Evolutionary conservation across 2,888 invertebrate genomes (phyloP).

Genomic region (Barypeithes pellucidus): DNA sequence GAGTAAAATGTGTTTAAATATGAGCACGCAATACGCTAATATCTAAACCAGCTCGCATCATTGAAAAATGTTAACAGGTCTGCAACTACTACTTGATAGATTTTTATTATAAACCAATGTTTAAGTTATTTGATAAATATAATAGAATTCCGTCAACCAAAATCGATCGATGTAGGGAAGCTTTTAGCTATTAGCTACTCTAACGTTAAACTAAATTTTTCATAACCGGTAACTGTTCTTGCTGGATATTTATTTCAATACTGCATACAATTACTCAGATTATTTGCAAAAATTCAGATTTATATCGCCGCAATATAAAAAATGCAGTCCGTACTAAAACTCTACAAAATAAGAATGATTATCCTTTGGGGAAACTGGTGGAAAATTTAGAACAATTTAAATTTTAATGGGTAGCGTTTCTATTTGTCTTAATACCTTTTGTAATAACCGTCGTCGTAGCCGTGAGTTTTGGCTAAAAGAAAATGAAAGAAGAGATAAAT

Average conservation of each 20-base stretch:
- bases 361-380: constrained; percentile 17
- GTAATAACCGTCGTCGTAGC: constrained; percentile 30
- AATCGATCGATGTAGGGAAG: too few species aligned
- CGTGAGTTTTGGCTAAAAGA: constrained; percentile 20
- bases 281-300: not conserved
- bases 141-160: too few species aligned
- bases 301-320: not conserved
- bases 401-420: constrained; percentile 42
- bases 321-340: constrained; percentile 8
- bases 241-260: not conserved
- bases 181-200: too few species aligned
- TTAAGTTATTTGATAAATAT: too few species aligned
- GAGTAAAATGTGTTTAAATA: too few species aligned
- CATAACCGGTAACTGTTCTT: too few species aligned
- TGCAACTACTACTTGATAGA: too few species aligned
- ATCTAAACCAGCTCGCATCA: too few species aligned
- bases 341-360: constrained; percentile 28
- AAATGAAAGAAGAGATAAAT: constrained; percentile 31
- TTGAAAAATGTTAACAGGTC: too few species aligned
- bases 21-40: too few species aligned
- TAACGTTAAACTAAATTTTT: too few species aligned
- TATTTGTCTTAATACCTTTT: constrained; percentile 39
- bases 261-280: not conserved
- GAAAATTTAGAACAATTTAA: constrained; percentile 39
- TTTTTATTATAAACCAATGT: too few species aligned